A percentile compares a stretch with the other conserved stretches of the same genome.
These are phyloP conservation scores for Artibeus jamaicensis DNA, from an alignment of 2,797 vertebrate species.

Conservation along the genomic window DNA sequence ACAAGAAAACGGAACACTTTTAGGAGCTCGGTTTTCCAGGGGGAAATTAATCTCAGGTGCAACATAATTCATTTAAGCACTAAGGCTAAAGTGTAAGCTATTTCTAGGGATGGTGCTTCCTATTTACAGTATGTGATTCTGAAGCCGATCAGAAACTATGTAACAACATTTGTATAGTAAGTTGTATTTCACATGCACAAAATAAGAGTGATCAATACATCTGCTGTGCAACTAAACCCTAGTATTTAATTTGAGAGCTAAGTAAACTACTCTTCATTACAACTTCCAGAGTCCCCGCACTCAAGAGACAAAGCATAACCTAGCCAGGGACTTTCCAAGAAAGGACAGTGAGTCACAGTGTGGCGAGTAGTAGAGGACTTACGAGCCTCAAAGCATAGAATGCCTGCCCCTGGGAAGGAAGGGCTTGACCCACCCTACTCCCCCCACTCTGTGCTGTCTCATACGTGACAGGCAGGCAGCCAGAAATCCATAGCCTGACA, in stretches of 20 bases:
- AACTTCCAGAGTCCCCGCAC: slow-evolving; percentile 28
- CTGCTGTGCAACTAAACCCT: not conserved
- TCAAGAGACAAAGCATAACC: slow-evolving; percentile 26
- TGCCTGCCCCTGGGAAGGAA: not conserved
- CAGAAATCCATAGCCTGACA: not conserved
- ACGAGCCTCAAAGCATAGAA: not conserved
- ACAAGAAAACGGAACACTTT: not conserved
- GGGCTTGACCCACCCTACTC: not conserved
- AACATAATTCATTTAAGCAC: not conserved
- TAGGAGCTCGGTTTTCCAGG: not conserved
- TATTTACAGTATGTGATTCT: not conserved
- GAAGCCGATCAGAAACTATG: not conserved
- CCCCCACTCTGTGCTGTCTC: too few species aligned
- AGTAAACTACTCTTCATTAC: not conserved
- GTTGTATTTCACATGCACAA: not conserved
- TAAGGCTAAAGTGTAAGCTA: not conserved
- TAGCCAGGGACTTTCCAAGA: slow-evolving; percentile 56
- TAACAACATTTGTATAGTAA: not conserved
- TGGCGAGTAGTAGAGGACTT: not conserved
- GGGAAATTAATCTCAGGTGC: not conserved
- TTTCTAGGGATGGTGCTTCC: not conserved
- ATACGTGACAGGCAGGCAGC: not conserved
- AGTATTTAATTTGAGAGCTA: slow-evolving; percentile 10
- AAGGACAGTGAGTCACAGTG: slow-evolving; percentile 25
- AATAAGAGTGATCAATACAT: not conserved